Conservation (phyloP, 2,113 vertebrate genomes). For the Cephalopholis sonnerati region DNA sequence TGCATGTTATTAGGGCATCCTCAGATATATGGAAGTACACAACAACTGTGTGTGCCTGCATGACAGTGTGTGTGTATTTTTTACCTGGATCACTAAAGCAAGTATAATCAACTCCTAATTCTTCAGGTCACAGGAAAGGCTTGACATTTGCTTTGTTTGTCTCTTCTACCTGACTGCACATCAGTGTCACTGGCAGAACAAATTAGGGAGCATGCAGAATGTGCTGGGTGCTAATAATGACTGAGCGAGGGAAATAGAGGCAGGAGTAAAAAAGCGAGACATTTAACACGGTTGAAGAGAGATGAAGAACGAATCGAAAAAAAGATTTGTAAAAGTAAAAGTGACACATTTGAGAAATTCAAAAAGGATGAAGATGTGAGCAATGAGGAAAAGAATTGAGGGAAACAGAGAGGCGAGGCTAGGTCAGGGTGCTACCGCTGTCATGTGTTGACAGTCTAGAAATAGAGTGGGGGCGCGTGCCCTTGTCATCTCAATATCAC, state of each 20-base stretch:
- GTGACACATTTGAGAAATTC: not conserved
- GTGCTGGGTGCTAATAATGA: constrained; percentile 51
- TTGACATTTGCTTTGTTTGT: constrained; percentile 61
- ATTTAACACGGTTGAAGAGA: constrained; percentile 35
- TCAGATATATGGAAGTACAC: constrained; percentile 3
- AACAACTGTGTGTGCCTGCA: not conserved
- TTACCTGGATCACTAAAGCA: not conserved
- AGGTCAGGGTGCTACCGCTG: constrained; percentile 40
- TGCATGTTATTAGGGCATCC: constrained; percentile 12
- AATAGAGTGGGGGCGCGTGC: constrained; percentile 35
- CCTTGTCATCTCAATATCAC: constrained; percentile 56
- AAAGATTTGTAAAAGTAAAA: constrained; percentile 8
- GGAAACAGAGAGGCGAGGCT: constrained; percentile 19
- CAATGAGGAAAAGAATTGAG: not conserved
- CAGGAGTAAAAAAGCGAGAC: constrained; percentile 6
- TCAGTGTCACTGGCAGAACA: constrained; percentile 58
- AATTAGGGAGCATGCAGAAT: constrained; percentile 50
- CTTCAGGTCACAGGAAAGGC: constrained; percentile 52
- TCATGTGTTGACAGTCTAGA: constrained; percentile 60
- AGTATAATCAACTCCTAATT: constrained; percentile 47
- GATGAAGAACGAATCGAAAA: constrained; percentile 21
- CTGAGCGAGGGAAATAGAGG: constrained; percentile 11
- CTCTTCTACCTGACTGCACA: constrained; percentile 54
- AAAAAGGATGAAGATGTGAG: constrained; percentile 17
- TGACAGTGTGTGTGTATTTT: constrained; percentile 11